Evolutionary conservation across 2,888 invertebrate genomes (phyloP).

Genomic region (Cantharis flavilabris): DNA sequence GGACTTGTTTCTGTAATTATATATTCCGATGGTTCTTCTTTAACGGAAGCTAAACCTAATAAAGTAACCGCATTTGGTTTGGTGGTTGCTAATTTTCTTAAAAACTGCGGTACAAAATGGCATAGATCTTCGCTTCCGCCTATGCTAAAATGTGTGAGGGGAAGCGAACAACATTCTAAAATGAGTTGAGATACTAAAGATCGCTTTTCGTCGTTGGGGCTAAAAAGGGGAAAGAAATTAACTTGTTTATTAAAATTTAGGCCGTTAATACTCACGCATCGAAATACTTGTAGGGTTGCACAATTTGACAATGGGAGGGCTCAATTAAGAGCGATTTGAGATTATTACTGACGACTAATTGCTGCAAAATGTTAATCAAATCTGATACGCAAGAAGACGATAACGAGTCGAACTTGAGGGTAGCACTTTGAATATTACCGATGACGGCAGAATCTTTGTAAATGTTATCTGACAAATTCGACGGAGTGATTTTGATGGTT

Average conservation of each 20-base stretch:
- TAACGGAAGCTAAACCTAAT: constrained; percentile 72
- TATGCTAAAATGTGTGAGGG: constrained; percentile 49
- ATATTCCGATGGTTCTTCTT: constrained; percentile 73
- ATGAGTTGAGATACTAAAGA: constrained; percentile 19
- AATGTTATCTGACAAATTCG: constrained; percentile 45
- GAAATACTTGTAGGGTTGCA: constrained; percentile 37
- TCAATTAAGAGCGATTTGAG: constrained; percentile 50
- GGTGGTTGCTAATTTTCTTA: constrained; percentile 47
- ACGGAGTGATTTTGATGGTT: constrained; percentile 48
- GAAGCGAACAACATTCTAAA: constrained; percentile 39
- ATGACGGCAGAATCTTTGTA: constrained; percentile 49
- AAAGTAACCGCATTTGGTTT: constrained; percentile 62
- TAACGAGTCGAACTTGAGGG: constrained; percentile 49
- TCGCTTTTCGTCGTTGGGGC: background rate
- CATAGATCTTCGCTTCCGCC: constrained; percentile 53
- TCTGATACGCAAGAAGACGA: constrained; percentile 49
- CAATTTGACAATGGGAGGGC: constrained; percentile 53
- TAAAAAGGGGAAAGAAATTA: background rate
- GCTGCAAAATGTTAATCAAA: constrained; percentile 49
- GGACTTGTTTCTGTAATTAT: constrained; percentile 62
- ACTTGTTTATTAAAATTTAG: background rate
- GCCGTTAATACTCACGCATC: constrained; percentile 31
- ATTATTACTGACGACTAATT: constrained; percentile 50
- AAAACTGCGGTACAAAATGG: constrained; percentile 45
- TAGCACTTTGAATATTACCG: constrained; percentile 48